Evolutionary conservation across 1,140 invertebrate genomes (phyloP).

Genomic region (Oedothorax gibbosus): DNA sequence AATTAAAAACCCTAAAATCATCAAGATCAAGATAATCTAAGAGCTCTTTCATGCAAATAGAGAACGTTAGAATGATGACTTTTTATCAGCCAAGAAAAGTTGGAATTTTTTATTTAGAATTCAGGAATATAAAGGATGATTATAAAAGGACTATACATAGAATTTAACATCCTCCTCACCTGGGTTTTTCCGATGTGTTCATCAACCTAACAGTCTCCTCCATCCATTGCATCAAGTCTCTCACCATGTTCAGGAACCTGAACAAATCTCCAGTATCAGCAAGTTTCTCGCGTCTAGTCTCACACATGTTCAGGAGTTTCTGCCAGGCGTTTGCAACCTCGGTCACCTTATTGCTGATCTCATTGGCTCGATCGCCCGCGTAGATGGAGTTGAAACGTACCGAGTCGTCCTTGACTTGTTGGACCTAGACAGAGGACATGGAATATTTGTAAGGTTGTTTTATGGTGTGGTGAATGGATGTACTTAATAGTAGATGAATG

Average conservation of each 20-base stretch:
- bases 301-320: slow-evolving; percentile 87
- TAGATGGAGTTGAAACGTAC: slow-evolving; percentile 91
- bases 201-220: slow-evolving; percentile 96
- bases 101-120: too few relatives aligned
- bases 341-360: slow-evolving; percentile 93
- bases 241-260: slow-evolving; percentile 97
- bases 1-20: too few relatives aligned
- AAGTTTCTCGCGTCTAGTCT: slow-evolving; percentile 84
- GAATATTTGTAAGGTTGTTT: not conserved
- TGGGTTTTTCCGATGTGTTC: slow-evolving; percentile 97
- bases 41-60: too few relatives aligned
- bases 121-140: too few relatives aligned
- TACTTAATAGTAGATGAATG: too few relatives aligned
- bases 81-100: too few relatives aligned
- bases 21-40: too few relatives aligned
- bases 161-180: slow-evolving; percentile 69
- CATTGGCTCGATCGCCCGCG: slow-evolving; percentile 94
- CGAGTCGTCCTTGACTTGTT: slow-evolving; percentile 92
- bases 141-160: too few relatives aligned
- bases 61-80: too few relatives aligned
- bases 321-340: slow-evolving; percentile 96
- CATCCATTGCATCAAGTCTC: slow-evolving; percentile 98
- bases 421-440: slow-evolving; percentile 72
- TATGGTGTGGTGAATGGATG: too few relatives aligned
- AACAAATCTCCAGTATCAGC: slow-evolving; percentile 94